These are phyloP conservation scores for Antechinus stuartii DNA, from an alignment of 2,113 vertebrate genomes.

Conservation along the genomic window DNA sequence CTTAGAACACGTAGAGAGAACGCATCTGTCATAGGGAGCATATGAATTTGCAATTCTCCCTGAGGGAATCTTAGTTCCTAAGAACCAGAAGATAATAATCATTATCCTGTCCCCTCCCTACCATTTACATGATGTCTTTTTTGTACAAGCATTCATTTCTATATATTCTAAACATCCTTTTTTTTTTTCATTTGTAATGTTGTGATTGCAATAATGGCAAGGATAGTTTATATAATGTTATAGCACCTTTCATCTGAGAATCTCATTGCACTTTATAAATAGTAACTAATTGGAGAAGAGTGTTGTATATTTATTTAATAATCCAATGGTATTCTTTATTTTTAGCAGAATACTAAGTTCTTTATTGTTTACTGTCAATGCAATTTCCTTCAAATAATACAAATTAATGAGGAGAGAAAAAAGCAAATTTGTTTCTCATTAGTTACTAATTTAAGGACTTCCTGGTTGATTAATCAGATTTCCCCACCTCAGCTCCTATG, in stretches of 20 bases:
- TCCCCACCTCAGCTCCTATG: background rate
- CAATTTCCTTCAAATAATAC: conserved; percentile 73
- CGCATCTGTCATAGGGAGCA: background rate
- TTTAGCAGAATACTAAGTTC: conserved; percentile 70
- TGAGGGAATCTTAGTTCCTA: background rate
- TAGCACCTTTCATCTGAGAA: conserved; percentile 30
- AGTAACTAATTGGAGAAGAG: conserved; percentile 61
- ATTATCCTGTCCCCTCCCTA: background rate
- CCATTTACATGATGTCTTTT: background rate
- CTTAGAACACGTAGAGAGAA: conserved; percentile 13
- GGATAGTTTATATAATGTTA: conserved; percentile 17
- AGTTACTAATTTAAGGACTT: conserved; percentile 73
- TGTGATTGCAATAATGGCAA: conserved; percentile 12
- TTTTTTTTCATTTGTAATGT: conserved; percentile 16
- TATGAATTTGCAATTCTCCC: conserved; percentile 38
- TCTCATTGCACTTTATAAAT: conserved; percentile 55
- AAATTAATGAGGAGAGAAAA: conserved; percentile 75
- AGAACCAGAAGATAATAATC: conserved; percentile 25
- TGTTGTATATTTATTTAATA: conserved; percentile 67
- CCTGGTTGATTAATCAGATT: conserved; percentile 64
- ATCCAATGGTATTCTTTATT: conserved; percentile 61
- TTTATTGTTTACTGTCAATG: conserved; percentile 73
- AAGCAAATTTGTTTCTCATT: conserved; percentile 72
- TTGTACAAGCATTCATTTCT: conserved; percentile 8
- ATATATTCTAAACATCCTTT: background rate